Conservation (phyloP, 2,888 invertebrate genomes). For the Chaetoderma sp. region DNA sequence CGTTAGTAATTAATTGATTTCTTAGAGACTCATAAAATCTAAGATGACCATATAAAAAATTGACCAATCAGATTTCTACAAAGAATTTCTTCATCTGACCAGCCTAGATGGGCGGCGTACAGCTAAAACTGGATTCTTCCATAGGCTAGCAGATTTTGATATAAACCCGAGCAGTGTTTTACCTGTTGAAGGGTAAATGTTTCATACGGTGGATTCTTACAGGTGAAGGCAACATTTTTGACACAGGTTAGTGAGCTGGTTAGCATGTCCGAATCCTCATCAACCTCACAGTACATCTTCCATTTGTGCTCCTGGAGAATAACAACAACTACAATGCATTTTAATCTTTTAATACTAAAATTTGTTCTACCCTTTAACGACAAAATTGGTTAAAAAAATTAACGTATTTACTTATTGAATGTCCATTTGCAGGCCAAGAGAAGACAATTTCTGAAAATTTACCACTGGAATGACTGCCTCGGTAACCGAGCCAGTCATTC, state of each 20-base stretch:
- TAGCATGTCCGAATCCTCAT: constrained; percentile 51
- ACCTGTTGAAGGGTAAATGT: constrained; percentile 54
- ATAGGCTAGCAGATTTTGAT: neutral
- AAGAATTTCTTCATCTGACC: neutral
- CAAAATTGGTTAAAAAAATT: too few species aligned
- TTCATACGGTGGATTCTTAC: constrained; percentile 47
- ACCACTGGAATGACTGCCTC: too few species aligned
- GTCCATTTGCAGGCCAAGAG: too few species aligned
- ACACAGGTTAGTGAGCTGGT: constrained; percentile 59
- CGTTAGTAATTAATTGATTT: too few species aligned
- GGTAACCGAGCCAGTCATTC: too few species aligned
- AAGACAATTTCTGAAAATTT: too few species aligned
- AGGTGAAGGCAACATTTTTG: constrained; percentile 63
- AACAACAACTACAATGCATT: neutral
- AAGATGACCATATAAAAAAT: too few species aligned
- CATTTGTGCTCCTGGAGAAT: constrained; percentile 63
- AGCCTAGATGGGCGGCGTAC: too few species aligned
- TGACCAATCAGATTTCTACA: neutral
- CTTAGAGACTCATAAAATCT: too few species aligned
- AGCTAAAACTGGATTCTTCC: too few species aligned
- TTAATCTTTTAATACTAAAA: neutral
- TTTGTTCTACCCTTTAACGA: neutral
- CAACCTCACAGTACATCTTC: constrained; percentile 69
- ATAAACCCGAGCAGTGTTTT: neutral
- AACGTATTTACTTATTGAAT: too few species aligned